Evolutionary conservation across 2,113 vertebrate species (phyloP), one percentile per base, ranked within the genome.

Genomic region (Menidia beryllina): DNA sequence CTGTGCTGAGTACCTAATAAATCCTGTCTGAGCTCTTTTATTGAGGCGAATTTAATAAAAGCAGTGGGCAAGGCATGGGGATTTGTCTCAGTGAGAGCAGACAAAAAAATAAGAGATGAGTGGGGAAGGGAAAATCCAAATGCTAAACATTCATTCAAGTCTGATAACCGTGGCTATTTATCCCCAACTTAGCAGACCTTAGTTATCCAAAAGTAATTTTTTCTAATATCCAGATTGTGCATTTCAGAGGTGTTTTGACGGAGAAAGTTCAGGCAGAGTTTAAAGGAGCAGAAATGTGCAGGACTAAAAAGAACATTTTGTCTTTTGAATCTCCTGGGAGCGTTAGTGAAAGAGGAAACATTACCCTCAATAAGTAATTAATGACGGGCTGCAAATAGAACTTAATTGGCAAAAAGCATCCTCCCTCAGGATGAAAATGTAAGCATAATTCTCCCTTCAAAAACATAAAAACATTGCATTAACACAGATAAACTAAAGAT

Each of bases 41-140:
- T 99, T 99, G 97, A 98, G 95, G 96, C 95, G 96, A 98, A 99
- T 99, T 99, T 99, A 99, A 99, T 98, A 99, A 99, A 99, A 98
- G 96, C 96, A 96, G 93, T 93, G 93, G 79, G 86, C 94, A 92
- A 66, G 90, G 95, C 93, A 93, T 91, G 94, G 95, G 96, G 96
- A 98, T 98, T 98, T 98, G 96, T 97, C 95, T 96, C 95, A 91
- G 94, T 88, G 95, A 94, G 94, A 76, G 94, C 93, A 96, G 91
- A 86, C 90, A 86, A 87, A 91, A 91, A 91, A 86, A 34, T 34
- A 67, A 76, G 79, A 84, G 73, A 86, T 70, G 85, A 83, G 78
- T 73, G 62, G 75, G 67, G 75, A 81, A 77, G 92, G 89, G 89
- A 91, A 90, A 88, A 87, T 86, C 84, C 84, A 82, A 55, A 87